Evolutionary conservation across 2,888 invertebrate species (phyloP), one percentile per base, ranked within the genome.

Genomic region (Tricholauxania praeusta): DNA sequence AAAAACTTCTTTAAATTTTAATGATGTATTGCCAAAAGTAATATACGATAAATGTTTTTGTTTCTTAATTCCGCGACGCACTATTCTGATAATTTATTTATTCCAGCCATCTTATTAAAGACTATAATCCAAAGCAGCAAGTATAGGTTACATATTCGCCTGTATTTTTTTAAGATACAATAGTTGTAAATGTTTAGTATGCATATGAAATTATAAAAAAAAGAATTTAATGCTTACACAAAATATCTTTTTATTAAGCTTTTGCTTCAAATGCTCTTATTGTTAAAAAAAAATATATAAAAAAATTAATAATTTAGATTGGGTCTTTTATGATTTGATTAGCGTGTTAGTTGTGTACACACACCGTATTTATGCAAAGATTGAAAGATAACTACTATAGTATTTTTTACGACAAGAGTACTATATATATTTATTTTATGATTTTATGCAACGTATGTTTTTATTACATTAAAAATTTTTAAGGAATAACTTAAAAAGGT

Each of bases 381-480:
- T 39, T 39, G 8, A 39, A 39, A 49, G 64, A 64, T 51, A 22
- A 49, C 64, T 64, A 64, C 64, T 10, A 64, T 67, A 48, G 19
- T 7, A 48, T 17, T 63, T 49, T 22, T 39, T 67, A 48, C 67
- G 67, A 67, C 67, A 67, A 49, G 17, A 48, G 57, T 67, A 57
- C 67, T 62, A 69, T 62, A 60, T n/a, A n/a, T 62, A 62, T 57
- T 59, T 68, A 47, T 68, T 57, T 48, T 57, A 70, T 60, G 17
- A 51, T 62, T 60, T 70, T 32, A 70, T 70, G 62, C 19, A 70
- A 70, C 52, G 69, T 62, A 51, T 62, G 28, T 62, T 62, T 69
- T 52, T 51, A 69, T 69, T 69, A 69, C 69, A 70, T 70, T 57
- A 39, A 70, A 62, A 60, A 52, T 62, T 70, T 60, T 62, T 62